Evolutionary conservation across 2,888 invertebrate genomes (phyloP).

Genomic region (Euzophera pinguis): DNA sequence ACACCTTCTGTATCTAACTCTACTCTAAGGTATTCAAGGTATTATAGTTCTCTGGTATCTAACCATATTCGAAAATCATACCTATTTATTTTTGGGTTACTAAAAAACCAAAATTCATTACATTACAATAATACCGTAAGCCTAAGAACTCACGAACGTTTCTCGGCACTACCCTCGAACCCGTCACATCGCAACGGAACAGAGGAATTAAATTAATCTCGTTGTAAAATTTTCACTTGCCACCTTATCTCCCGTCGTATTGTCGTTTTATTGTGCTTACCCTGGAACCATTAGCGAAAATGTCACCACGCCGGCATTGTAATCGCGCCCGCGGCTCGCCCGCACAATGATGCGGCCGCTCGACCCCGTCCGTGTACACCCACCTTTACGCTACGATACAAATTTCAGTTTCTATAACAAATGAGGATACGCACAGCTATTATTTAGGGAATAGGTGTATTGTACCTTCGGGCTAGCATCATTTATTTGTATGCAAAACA

Average conservation of each 20-base stretch:
- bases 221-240: slow-evolving; percentile 76
- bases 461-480: slow-evolving; percentile 31
- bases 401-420: slow-evolving; percentile 73
- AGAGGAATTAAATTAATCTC: slow-evolving; percentile 71
- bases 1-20: too few relatives aligned
- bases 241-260: slow-evolving; percentile 77
- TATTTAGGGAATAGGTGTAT: slow-evolving; percentile 46
- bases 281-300: slow-evolving; percentile 79
- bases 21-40: too few relatives aligned
- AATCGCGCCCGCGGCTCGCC: slow-evolving; percentile 65
- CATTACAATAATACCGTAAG: neutral
- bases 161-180: neutral
- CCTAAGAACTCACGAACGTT: neutral
- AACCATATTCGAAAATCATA: too few relatives aligned
- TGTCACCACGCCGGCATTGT: slow-evolving; percentile 77
- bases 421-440: slow-evolving; percentile 50
- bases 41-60: too few relatives aligned
- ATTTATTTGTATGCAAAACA: slow-evolving; percentile 4
- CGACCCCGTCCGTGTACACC: slow-evolving; percentile 64
- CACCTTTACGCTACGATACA: slow-evolving; percentile 72
- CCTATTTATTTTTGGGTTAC: too few relatives aligned
- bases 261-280: slow-evolving; percentile 78
- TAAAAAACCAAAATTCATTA: neutral
- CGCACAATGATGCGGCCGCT: slow-evolving; percentile 71
- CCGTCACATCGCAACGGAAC: slow-evolving; percentile 12